Percentiles rank a stretch among this genome's conserved stretches.
These are phyloP conservation scores for Diachrysia chrysitis DNA, from an alignment of 2,888 invertebrate genomes.

Conservation along the genomic window DNA sequence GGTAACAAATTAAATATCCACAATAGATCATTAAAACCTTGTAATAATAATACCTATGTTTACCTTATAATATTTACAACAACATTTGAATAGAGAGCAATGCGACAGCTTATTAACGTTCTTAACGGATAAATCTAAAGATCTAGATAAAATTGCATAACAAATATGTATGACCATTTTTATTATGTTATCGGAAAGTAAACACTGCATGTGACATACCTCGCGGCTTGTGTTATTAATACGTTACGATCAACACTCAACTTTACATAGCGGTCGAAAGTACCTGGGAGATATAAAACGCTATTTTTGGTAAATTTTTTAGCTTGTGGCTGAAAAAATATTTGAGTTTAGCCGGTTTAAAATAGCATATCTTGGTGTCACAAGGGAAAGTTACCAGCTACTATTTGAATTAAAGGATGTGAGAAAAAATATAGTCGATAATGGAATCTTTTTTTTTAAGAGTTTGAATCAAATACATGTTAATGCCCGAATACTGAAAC, in stretches of 20 bases:
- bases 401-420: too few species aligned
- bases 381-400: too few species aligned
- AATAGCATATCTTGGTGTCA: too few species aligned
- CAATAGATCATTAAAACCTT: too few species aligned
- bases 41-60: too few species aligned
- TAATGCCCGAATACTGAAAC: too few species aligned
- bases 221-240: constrained; percentile 59
- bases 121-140: neutral
- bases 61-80: neutral
- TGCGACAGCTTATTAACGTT: neutral
- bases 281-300: constrained; percentile 7
- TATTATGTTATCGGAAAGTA: constrained; percentile 51
- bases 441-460: too few species aligned
- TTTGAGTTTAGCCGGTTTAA: neutral
- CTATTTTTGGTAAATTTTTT: neutral
- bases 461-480: too few species aligned
- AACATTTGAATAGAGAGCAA: neutral
- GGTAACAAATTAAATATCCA: too few species aligned
- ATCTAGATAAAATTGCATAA: constrained; percentile 6
- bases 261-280: neutral
- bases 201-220: constrained; percentile 55
- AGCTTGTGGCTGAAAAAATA: neutral
- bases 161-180: constrained; percentile 8
- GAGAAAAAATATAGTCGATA: too few species aligned
- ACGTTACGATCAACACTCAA: constrained; percentile 43